phyloP scores from a whole-genome alignment of 2,113 vertebrate genomes.

The Terrapene triunguis region DNA sequence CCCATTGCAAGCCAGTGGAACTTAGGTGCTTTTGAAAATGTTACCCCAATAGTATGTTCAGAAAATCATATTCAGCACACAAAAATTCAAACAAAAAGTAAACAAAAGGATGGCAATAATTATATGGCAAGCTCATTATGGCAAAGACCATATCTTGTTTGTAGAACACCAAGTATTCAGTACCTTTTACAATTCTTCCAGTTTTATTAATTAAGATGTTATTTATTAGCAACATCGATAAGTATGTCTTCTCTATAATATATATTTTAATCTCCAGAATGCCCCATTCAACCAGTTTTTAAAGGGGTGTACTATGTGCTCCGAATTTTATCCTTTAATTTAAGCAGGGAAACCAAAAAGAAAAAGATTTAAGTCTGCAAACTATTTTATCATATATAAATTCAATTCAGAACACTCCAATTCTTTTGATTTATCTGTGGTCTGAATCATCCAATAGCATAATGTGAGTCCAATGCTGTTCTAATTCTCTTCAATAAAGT shows the following conservation, averaged over 20 bases:
- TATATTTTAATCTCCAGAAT: not conserved
- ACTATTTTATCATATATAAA: not conserved
- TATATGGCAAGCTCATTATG: not conserved
- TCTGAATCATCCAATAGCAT: not conserved
- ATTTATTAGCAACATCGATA: not conserved
- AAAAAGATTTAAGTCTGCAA: not conserved
- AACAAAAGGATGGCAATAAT: not conserved
- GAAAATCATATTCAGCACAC: not conserved
- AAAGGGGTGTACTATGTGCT: not conserved
- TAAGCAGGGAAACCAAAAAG: not conserved
- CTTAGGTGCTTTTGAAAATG: not conserved
- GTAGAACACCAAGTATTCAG: not conserved
- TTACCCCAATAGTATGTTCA: not conserved
- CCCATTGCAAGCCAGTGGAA: not conserved
- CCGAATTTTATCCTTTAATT: not conserved
- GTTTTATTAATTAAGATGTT: not conserved
- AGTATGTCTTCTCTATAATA: not conserved
- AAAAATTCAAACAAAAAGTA: not conserved
- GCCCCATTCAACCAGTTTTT: not conserved
- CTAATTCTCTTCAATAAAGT: not conserved
- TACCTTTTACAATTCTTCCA: not conserved
- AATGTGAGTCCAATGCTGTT: not conserved
- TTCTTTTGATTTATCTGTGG: not conserved
- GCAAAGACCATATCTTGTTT: fast-evolving
- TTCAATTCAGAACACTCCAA: not conserved